These are phyloP conservation scores for Heliocidaris tuberculata DNA, from an alignment of 35 echinoderm and acorn worm species.

Conservation along the genomic window DNA sequence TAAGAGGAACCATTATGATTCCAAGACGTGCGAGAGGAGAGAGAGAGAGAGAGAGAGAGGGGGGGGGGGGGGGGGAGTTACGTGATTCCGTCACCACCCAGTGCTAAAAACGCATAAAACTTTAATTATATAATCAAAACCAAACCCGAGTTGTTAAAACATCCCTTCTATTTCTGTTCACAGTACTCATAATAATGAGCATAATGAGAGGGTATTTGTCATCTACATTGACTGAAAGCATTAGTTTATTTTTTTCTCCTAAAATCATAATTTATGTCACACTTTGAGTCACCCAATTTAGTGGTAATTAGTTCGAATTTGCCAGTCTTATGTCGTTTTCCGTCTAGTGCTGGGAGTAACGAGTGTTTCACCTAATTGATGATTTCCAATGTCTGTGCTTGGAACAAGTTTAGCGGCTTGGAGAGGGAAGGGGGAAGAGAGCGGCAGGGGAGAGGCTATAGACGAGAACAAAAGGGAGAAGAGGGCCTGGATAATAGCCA, in stretches of 20 bases:
- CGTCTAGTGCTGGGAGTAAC: neutral
- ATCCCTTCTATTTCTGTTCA: neutral
- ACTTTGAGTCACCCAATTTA: slow-evolving; percentile 3
- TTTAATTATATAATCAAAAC: too few species aligned
- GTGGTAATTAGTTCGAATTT: neutral
- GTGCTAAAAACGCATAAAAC: too few species aligned
- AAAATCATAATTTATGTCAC: neutral
- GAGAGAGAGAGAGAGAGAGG: too few species aligned
- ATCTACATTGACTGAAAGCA: neutral
- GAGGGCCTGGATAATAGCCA: too few species aligned
- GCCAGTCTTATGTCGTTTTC: neutral
- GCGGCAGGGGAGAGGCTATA: neutral
- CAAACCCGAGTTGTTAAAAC: too few species aligned
- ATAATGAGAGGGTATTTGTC: neutral
- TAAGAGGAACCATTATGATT: too few species aligned
- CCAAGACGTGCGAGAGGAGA: too few species aligned
- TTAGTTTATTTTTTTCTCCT: neutral
- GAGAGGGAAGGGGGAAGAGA: neutral
- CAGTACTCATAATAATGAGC: neutral
- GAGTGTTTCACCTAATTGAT: slow-evolving; percentile 10
- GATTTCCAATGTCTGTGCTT: neutral
- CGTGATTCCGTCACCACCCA: too few species aligned
- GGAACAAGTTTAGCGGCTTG: neutral
- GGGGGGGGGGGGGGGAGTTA: too few species aligned
- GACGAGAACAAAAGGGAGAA: neutral